phyloP scores from a whole-genome alignment of 2,888 invertebrate genomes.

The Hirtodrosophila confusa region DNA sequence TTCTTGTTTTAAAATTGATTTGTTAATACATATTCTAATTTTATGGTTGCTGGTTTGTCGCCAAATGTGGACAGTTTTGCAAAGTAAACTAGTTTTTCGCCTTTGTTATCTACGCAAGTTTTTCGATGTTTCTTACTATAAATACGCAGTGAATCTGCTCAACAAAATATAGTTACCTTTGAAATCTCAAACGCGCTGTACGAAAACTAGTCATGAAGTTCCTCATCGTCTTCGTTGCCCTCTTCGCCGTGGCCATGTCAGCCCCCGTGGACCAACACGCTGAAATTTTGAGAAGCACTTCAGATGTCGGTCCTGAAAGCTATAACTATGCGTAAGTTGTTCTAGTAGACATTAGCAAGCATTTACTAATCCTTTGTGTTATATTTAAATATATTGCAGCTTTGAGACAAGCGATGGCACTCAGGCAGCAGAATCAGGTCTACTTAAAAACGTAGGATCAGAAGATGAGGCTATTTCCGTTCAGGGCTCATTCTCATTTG shows the following conservation, averaged over 20 bases:
- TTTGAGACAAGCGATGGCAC: slow-evolving; percentile 72
- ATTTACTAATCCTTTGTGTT: slow-evolving; percentile 17
- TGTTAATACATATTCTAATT: slow-evolving; percentile 24
- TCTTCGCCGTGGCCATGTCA: slow-evolving; percentile 68
- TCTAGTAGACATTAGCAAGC: neutral
- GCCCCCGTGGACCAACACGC: no score
- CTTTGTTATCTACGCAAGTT: neutral
- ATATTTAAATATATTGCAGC: slow-evolving; percentile 1
- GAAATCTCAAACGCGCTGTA: slow-evolving; percentile 37
- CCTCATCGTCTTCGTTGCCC: slow-evolving; percentile 64
- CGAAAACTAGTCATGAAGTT: slow-evolving; percentile 61
- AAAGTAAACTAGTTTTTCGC: slow-evolving; percentile 25
- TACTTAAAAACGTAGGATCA: slow-evolving; percentile 52
- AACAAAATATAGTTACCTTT: slow-evolving; percentile 26
- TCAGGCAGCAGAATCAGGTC: slow-evolving; percentile 52
- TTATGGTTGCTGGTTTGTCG: slow-evolving; percentile 5
- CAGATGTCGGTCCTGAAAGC: slow-evolving; percentile 84
- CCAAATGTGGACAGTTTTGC: no score
- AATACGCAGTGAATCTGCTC: slow-evolving; percentile 14
- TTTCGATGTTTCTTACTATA: slow-evolving; percentile 13
- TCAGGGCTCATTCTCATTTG: slow-evolving; percentile 61
- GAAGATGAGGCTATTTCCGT: slow-evolving; percentile 71
- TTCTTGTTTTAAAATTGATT: slow-evolving; percentile 19
- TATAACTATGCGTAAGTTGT: slow-evolving; percentile 83
- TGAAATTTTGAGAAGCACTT: neutral